phyloP scores from a whole-genome alignment of 1,140 invertebrate species.

The Cydia amplana region DNA sequence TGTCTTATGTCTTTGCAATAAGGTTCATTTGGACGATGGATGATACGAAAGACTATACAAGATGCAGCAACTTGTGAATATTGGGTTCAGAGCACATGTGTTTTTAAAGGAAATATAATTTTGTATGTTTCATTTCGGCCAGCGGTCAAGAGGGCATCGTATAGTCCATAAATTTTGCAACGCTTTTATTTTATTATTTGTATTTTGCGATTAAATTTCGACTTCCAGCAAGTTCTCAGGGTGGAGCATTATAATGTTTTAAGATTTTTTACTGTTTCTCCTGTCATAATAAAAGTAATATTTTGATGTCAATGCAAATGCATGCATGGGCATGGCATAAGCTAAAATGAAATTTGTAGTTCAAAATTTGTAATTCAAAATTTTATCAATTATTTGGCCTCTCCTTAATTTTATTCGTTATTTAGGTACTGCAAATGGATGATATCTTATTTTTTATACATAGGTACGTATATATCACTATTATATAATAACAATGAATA shows the following conservation, averaged over 20 bases:
- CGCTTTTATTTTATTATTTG: slow-evolving; percentile 15
- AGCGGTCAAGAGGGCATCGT: slow-evolving; percentile 22
- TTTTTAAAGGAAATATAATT: not conserved
- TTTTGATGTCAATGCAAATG: too few relatives aligned
- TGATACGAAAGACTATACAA: too few relatives aligned
- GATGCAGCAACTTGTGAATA: too few relatives aligned
- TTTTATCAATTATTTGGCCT: too few relatives aligned
- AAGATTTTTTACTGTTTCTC: slow-evolving; percentile 34
- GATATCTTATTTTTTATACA: too few relatives aligned
- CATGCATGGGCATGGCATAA: too few relatives aligned
- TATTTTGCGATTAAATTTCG: not conserved
- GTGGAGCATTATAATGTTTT: slow-evolving; percentile 34
- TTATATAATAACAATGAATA: not conserved
- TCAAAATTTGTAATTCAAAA: too few relatives aligned
- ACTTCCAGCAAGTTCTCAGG: not conserved
- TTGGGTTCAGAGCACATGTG: not conserved
- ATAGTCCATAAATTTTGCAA: slow-evolving; percentile 6
- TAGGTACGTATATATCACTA: not conserved
- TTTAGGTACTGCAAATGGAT: too few relatives aligned
- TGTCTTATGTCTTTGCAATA: too few relatives aligned
- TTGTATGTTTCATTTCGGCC: not conserved
- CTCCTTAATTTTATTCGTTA: too few relatives aligned
- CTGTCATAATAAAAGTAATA: not conserved
- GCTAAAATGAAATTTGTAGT: too few relatives aligned
- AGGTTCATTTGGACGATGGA: too few relatives aligned